phyloP scores from a whole-genome alignment of 2,888 invertebrate species.

The Agrochola macilenta region DNA sequence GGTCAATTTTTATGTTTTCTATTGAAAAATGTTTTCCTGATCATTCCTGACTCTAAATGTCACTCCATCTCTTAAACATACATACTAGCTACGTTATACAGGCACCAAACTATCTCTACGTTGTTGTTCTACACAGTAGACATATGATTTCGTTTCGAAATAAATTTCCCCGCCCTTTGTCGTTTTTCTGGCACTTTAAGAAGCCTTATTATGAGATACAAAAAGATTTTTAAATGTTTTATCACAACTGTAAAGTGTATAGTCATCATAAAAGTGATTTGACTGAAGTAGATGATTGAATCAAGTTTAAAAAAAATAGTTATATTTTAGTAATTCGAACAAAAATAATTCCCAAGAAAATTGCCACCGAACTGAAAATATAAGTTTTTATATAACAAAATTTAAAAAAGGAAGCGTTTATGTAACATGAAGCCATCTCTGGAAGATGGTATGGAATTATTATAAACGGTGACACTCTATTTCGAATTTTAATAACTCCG shows the following conservation, averaged over 20 bases:
- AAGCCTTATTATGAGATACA: conserved; percentile 65
- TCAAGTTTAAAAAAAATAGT: conserved; percentile 32
- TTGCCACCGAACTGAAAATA: conserved; percentile 67
- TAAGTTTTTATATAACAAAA: conserved; percentile 47
- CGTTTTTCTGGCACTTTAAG: conserved; percentile 74
- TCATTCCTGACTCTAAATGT: conserved; percentile 46
- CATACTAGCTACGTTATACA: conserved; percentile 75
- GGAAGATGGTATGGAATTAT: conserved; percentile 68
- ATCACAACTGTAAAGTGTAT: conserved; percentile 61
- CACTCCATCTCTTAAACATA: conserved; percentile 66
- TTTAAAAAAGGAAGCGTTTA: conserved; percentile 60
- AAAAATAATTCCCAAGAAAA: conserved; percentile 48
- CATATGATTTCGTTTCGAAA: conserved; percentile 90
- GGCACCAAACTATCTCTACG: conserved; percentile 84
- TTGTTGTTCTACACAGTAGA: conserved; percentile 90
- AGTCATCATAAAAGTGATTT: conserved; percentile 48
- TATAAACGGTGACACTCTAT: conserved; percentile 83
- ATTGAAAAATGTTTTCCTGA: conserved; percentile 29
- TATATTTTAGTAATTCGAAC: conserved; percentile 51
- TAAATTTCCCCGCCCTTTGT: conserved; percentile 83
- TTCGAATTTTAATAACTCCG: conserved; percentile 83
- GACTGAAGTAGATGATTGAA: conserved; percentile 43
- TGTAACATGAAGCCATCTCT: conserved; percentile 48
- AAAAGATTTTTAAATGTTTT: conserved; percentile 60
- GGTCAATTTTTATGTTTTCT: conserved; percentile 17